Conservation (phyloP, 2,888 invertebrate genomes). For the Drosophila eohydei region DNA sequence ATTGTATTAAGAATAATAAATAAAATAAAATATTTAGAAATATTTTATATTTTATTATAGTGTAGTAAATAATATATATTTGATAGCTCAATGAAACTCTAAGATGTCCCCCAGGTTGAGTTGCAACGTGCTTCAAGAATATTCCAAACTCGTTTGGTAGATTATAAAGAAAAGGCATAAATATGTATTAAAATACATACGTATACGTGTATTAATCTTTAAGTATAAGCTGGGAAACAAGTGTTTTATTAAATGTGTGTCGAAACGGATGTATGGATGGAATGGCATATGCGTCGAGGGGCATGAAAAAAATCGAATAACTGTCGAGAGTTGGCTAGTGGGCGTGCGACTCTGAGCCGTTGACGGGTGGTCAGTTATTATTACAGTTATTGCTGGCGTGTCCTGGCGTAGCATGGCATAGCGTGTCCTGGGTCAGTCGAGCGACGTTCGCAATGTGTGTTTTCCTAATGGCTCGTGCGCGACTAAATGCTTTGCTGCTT, state of each 20-base stretch:
- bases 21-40: too few relatives aligned
- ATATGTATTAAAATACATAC: neutral
- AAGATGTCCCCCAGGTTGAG: neutral
- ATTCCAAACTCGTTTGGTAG: neutral
- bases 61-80: neutral
- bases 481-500: conserved; percentile 60
- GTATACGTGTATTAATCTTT: neutral
- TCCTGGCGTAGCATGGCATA: conserved; percentile 11
- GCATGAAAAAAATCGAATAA: conserved; percentile 42
- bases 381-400: conserved; percentile 47
- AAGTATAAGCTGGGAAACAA: neutral
- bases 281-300: neutral
- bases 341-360: conserved; percentile 1
- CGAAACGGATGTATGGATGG: neutral
- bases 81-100: neutral
- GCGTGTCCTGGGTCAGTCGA: conserved; percentile 34
- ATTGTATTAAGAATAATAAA: too few relatives aligned
- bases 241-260: neutral
- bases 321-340: conserved; percentile 30
- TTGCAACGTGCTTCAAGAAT: neutral
- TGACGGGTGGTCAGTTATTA: conserved; percentile 51
- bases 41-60: too few relatives aligned
- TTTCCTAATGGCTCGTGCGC: conserved; percentile 54
- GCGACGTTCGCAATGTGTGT: conserved; percentile 18
- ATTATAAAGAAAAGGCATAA: neutral